Evolutionary conservation across 2,113 vertebrate genomes (phyloP), one percentile per base, ranked within the genome.

Genomic region (Odocoileus virginianus): DNA sequence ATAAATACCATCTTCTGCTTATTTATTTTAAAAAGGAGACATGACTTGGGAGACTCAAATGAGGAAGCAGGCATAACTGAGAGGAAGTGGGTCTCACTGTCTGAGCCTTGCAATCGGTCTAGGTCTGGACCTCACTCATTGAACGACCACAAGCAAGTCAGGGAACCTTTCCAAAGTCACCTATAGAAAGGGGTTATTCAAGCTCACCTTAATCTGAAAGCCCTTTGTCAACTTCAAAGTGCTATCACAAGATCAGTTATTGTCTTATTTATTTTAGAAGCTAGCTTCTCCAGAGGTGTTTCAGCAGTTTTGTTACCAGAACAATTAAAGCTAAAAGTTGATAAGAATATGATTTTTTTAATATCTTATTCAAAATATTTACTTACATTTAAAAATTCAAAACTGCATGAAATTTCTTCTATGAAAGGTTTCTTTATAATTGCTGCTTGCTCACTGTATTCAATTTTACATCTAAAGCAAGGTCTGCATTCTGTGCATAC

Each of bases 341-440:
- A 2, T 54, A 93, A 87, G 12, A 83, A 95, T 81, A 64, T 71
- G 50, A 8, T 12, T 91, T 74, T 74, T 91, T 47, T 71, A 43
- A 55, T 57, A 71, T 86, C 89, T 94, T 79, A 82, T 74, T 95
- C 33, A 91, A 96, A 97, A 83, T 19, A 71, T 36, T 40, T 81
- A 58, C 13, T 78, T 86, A 71, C 50, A 71, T 88, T 82, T n/a
- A 79, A 67, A 89, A 71, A 17, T 52, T 28, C 16, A 71, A 92
- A 90, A 43, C 84, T 50, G 54, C 27, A 25, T 64, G 61, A 30
- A 85, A 94, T 94, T 83, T 79, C 50, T 89, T 96, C 79, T 96
- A 54, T n/a, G 21, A 71, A 43, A 19, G 43, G 23, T 52, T 97
- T 61, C 55, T 36, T 54, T 83, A 84, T 25, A 55, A 61, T 36